Conservation (phyloP, 2,113 vertebrate species). For the Felis catus region F.catus_Fca126_mat1.0 CM031417.1:39959001-39959500, state of each 20-base stretch:
- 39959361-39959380: neutral
- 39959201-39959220: neutral
- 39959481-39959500: constrained; percentile 30
- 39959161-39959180: neutral
- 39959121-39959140: neutral
- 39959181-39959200: constrained; percentile 32
- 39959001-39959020: constrained; percentile 97
- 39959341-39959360: constrained; percentile 16
- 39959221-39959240: neutral
- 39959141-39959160: neutral
- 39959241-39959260: constrained; percentile 12
- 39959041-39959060: constrained; percentile 97
- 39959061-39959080: neutral
- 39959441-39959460: neutral
- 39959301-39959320: neutral
- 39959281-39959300: constrained; percentile 50
- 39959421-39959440: neutral
- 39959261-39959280: neutral
- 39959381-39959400: neutral
- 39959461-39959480: neutral
- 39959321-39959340: neutral
- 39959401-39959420: constrained; percentile 16
- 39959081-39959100: neutral
- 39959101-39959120: neutral
- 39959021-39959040: constrained; percentile 97